Evolutionary conservation across 2,888 invertebrate species (phyloP), one percentile per base, ranked within the genome.

Genomic region (Campopleginae sp.): DNA sequence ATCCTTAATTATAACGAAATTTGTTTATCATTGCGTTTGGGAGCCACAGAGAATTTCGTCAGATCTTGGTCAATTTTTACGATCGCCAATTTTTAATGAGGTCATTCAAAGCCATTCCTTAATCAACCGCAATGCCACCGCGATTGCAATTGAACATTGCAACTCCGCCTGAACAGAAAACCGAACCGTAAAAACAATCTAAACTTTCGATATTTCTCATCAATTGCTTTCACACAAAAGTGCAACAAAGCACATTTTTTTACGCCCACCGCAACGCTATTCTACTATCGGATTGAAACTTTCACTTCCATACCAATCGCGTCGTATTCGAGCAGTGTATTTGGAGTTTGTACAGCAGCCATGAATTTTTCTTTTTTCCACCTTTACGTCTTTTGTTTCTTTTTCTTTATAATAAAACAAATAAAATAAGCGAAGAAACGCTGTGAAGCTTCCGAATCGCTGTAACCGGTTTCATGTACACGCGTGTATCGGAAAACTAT

Each of bases 401-500:
- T 51, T 51, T 51, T 17, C n/a, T 51, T 23, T 27, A 58, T 27
- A 23, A 58, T 27, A 58, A 58, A 27, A 54, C 27, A 58, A 27
- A 27, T n/a, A n/a, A n/a, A n/a, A n/a, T n/a, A 23, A 12, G 27
- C 58, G 6, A 27, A 58, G 14, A 58, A 8, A 14, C 27, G 23
- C 12, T 58, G 1, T 14, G 27, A 58, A 27, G 27, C 27, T 58
- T 58, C 27, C 3, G 23, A 58, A 12, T 6, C 27, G 27, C 5
- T 27, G 58, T 58, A 58, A 58, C 27, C 27, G 1, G 12, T 58
- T 54, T 6, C 5, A 58, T 27, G 10, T 14, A 27, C 58, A 58
- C 27, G 27, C 58, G 58, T 14, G 27, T 58, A 58, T 58, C 14
- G 58, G 58, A 58, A 58, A 58, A 58, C 58, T 58, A 58, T 58